Percentiles rank a stretch among this genome's conserved stretches.
These are phyloP conservation scores for Drosophila nannoptera DNA, from an alignment of 1,140 invertebrate species.

Conservation along the genomic window DNA sequence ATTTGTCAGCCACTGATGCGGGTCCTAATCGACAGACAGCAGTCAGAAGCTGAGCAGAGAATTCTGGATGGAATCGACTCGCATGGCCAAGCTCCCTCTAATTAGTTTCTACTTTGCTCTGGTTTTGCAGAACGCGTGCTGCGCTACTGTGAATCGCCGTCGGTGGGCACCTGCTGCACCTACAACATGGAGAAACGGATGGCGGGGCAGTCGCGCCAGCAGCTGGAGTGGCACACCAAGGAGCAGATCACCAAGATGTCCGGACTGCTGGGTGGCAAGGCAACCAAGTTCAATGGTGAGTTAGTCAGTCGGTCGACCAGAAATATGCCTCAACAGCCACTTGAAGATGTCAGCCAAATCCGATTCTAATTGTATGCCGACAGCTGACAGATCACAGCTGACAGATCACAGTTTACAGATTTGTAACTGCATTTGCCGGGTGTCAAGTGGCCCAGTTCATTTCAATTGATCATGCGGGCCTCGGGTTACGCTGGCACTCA, in stretches of 20 bases:
- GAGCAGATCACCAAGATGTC: slow-evolving; percentile 79
- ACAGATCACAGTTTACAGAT: slow-evolving; percentile 36
- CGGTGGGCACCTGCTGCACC: slow-evolving; percentile 77
- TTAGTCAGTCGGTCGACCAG: slow-evolving; percentile 18
- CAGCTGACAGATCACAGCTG: slow-evolving; percentile 18
- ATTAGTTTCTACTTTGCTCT: not conserved
- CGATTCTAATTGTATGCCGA: slow-evolving; percentile 35
- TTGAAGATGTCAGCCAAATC: slow-evolving; percentile 50
- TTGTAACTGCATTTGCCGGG: slow-evolving; percentile 43
- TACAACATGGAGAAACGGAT: slow-evolving; percentile 77
- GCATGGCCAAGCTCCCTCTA: not conserved
- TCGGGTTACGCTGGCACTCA: slow-evolving; percentile 42
- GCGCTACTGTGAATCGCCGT: slow-evolving; percentile 73
- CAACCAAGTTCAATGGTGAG: slow-evolving; percentile 81
- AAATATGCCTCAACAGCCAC: slow-evolving; percentile 52
- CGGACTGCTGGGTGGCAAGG: slow-evolving; percentile 79
- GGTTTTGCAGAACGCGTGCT: slow-evolving; percentile 67
- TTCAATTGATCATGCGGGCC: slow-evolving; percentile 52
- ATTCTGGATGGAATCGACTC: not conserved
- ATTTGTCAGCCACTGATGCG: slow-evolving; percentile 26
- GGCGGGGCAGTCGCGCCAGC: slow-evolving; percentile 73
- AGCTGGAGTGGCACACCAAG: slow-evolving; percentile 72
- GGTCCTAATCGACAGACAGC: slow-evolving; percentile 27
- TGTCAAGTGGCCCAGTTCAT: slow-evolving; percentile 55
- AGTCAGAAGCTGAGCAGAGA: slow-evolving; percentile 6